These are phyloP conservation scores for Ailuropoda melanoleuca DNA, from an alignment of 2,113 vertebrate species.

Conservation along the genomic window DNA sequence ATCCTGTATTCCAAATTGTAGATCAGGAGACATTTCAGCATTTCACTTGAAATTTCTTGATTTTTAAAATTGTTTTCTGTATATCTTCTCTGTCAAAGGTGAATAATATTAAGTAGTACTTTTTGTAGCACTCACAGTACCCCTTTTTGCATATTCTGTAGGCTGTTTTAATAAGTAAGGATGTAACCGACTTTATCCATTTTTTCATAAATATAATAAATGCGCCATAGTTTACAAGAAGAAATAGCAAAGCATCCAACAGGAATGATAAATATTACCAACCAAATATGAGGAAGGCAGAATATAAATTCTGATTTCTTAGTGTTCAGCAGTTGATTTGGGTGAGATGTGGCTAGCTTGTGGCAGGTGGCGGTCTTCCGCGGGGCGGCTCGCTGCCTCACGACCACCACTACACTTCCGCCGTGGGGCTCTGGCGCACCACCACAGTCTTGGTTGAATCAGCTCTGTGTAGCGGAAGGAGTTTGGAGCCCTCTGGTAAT, in stretches of 20 bases:
- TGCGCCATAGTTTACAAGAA: background rate
- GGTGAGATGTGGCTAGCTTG: background rate
- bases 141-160: background rate
- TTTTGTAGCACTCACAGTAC: background rate
- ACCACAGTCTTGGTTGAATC: background rate
- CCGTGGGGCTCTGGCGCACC: background rate
- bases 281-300: background rate
- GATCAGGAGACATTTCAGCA: background rate
- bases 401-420: background rate
- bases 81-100: background rate
- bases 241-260: background rate
- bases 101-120: background rate
- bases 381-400: rapidly evolving
- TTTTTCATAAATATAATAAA: background rate
- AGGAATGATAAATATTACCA: background rate
- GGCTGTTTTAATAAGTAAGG: background rate
- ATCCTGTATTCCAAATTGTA: background rate
- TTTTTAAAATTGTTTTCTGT: background rate
- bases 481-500: background rate
- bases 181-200: background rate
- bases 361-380: background rate
- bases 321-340: background rate
- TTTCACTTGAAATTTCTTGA: background rate
- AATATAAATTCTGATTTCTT: background rate
- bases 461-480: background rate